These are phyloP conservation scores for Poeciliopsis turneri DNA, from an alignment of 2,797 vertebrate genomes.

Conservation along the genomic window DNA sequence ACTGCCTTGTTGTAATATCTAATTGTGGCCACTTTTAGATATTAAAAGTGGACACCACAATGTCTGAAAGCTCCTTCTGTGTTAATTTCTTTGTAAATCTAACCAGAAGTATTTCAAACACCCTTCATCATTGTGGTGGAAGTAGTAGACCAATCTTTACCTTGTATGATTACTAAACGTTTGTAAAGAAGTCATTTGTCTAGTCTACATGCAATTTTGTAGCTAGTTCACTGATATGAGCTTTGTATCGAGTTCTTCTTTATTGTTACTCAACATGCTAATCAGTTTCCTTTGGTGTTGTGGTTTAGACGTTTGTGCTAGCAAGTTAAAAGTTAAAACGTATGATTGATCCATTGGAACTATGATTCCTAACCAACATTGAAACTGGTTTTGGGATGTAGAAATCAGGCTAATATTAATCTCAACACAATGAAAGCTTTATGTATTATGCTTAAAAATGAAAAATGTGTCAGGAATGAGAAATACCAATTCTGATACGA, in stretches of 20 bases:
- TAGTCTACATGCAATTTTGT: background rate
- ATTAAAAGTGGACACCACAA: background rate
- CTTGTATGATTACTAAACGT: background rate
- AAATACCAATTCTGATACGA: background rate
- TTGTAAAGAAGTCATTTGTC: background rate
- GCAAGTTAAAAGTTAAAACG: background rate
- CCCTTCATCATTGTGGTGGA: background rate
- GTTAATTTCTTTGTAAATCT: background rate
- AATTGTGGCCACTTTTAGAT: background rate
- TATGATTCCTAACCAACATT: background rate
- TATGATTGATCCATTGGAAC: background rate
- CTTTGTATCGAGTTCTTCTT: background rate
- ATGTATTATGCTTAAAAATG: background rate
- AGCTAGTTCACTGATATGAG: background rate
- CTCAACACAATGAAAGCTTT: background rate
- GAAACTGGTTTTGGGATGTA: background rate
- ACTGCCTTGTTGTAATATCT: background rate
- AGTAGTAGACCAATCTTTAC: background rate
- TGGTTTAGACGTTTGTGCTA: background rate
- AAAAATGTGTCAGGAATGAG: background rate
- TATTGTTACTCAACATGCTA: background rate
- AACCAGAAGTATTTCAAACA: background rate
- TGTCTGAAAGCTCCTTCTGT: background rate
- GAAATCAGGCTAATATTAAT: background rate
- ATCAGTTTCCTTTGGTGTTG: background rate